Conservation (phyloP, 2,888 invertebrate genomes). For the Teleiodes luculella region DNA sequence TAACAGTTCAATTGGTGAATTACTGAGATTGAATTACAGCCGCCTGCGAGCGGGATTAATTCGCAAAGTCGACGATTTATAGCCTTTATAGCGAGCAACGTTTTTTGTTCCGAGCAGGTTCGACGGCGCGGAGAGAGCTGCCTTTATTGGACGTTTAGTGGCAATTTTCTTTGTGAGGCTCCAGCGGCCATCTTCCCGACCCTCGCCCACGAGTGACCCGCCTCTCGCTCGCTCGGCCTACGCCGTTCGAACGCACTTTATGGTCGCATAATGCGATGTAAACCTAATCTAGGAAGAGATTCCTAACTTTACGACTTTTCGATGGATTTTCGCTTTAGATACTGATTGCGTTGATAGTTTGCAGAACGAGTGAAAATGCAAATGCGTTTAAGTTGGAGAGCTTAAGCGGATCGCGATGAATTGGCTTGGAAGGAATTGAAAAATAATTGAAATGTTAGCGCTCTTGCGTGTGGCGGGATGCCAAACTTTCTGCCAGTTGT, state of each 20-base stretch:
- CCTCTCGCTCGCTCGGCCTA: constrained; percentile 36
- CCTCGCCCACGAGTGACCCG: constrained; percentile 46
- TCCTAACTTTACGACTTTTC: constrained; percentile 51
- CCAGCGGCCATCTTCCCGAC: constrained; percentile 5
- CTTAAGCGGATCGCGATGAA: not conserved
- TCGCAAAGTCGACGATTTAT: constrained; percentile 25
- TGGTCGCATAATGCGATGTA: constrained; percentile 48
- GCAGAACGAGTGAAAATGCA: constrained; percentile 39
- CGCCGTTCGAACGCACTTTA: constrained; percentile 46
- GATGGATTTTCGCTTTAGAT: constrained; percentile 40
- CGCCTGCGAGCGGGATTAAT: constrained; percentile 27
- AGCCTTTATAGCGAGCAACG: constrained; percentile 6
- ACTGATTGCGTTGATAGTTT: constrained; percentile 40
- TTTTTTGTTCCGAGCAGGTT: constrained; percentile 10
- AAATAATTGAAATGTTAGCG: constrained; percentile 53
- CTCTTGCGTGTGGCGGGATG: constrained; percentile 47
- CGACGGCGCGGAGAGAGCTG: constrained; percentile 16
- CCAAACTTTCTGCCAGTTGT: constrained; percentile 31
- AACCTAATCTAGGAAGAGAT: constrained; percentile 56
- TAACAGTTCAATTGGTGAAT: constrained; percentile 26
- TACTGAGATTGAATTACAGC: constrained; percentile 26
- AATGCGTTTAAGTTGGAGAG: constrained; percentile 21
- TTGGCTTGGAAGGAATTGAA: constrained; percentile 25
- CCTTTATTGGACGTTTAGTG: constrained; percentile 20
- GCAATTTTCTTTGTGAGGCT: constrained; percentile 24